phyloP scores from a whole-genome alignment of 2,888 invertebrate species.

The Orthosia cruda region DNA sequence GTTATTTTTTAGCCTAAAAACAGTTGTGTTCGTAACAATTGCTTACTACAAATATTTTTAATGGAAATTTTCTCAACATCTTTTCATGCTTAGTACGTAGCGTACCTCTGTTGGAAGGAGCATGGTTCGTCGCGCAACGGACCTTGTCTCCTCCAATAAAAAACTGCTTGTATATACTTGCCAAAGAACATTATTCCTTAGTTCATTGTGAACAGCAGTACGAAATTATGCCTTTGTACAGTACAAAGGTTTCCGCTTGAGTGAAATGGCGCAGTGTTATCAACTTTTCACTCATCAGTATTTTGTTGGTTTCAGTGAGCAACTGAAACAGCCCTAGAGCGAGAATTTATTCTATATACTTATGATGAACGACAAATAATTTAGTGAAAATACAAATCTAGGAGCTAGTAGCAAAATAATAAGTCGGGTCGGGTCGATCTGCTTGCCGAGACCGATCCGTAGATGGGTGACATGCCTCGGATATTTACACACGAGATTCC shows the following conservation, averaged over 20 bases:
- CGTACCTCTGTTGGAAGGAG: neutral
- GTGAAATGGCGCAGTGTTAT: slow-evolving; percentile 12
- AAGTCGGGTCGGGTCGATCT: no score
- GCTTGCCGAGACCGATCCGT: no score
- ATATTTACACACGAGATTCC: no score
- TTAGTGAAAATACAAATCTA: no score
- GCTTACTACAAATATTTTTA: no score
- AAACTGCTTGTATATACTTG: slow-evolving; percentile 21
- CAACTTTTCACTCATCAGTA: slow-evolving; percentile 22
- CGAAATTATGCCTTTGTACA: slow-evolving; percentile 34
- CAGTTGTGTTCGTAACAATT: no score
- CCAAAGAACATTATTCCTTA: slow-evolving; percentile 21
- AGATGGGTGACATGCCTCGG: no score
- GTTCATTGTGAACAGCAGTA: slow-evolving; percentile 22
- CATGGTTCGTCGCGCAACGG: neutral
- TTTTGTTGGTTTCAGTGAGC: slow-evolving; percentile 15
- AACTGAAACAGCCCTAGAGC: neutral
- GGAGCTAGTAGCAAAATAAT: no score
- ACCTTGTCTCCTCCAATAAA: slow-evolving; percentile 1
- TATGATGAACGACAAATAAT: neutral
- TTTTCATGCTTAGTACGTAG: neutral
- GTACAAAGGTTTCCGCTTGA: slow-evolving; percentile 31
- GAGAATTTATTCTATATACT: neutral
- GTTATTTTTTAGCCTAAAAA: no score
- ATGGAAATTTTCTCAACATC: neutral